These are phyloP conservation scores for Damaliscus lunatus DNA, from an alignment of 2,113 vertebrate species.

Conservation along the genomic window DNA sequence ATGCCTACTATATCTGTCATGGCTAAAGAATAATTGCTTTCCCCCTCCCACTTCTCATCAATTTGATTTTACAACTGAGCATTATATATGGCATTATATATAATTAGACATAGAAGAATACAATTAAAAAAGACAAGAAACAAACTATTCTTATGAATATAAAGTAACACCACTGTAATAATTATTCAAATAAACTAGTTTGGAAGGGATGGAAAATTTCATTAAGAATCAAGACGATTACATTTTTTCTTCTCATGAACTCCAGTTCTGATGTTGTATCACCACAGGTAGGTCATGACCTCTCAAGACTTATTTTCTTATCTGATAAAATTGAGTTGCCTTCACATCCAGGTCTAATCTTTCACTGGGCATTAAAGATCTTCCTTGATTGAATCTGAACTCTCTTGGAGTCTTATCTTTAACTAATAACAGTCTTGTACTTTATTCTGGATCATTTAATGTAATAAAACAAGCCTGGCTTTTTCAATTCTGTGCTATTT, in stretches of 20 bases:
- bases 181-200: background rate
- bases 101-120: background rate
- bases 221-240: background rate
- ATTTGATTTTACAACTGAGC: conserved; percentile 34
- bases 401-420: conserved; percentile 49
- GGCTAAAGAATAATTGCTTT: background rate
- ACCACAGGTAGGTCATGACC: conserved; percentile 41
- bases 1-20: conserved; percentile 19
- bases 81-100: conserved; percentile 10
- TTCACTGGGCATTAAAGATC: background rate
- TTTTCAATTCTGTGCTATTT: background rate
- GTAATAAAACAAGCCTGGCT: background rate
- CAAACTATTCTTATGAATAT: conserved; percentile 3
- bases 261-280: background rate
- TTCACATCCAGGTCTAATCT: conserved; percentile 32
- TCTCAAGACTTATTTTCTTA: conserved; percentile 51
- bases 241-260: background rate
- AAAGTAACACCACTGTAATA: background rate
- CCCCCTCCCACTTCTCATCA: background rate
- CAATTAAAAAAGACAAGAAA: background rate
- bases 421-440: background rate
- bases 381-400: conserved; percentile 38
- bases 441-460: conserved; percentile 36
- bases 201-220: background rate
- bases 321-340: conserved; percentile 56